Evolutionary conservation across 1,140 invertebrate species (phyloP).

Genomic region (Ostrea edulis): DNA sequence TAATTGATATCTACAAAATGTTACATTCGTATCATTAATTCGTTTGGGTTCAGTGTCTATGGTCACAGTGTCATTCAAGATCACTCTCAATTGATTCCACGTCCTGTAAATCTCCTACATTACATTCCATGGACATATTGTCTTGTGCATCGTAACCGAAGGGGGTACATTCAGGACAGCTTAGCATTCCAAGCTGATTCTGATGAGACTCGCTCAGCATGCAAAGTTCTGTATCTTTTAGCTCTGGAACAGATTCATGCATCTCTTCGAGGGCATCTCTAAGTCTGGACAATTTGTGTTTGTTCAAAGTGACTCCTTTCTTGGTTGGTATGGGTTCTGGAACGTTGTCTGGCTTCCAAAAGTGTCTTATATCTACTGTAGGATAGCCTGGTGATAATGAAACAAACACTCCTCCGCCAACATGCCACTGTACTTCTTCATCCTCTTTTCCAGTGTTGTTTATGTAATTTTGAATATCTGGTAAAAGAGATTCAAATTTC

Average conservation of each 20-base stretch:
- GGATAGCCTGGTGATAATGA: conserved; percentile 9
- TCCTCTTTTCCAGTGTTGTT: neutral
- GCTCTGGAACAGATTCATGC: conserved; percentile 47
- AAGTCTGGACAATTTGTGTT: conserved; percentile 11
- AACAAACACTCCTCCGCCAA: conserved; percentile 44
- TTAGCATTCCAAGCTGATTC: conserved; percentile 18
- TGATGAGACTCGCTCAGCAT: conserved; percentile 38
- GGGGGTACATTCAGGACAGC: conserved; percentile 43
- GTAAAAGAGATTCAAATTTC: conserved; percentile 26
- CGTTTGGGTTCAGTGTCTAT: neutral
- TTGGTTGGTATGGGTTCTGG: conserved; percentile 41
- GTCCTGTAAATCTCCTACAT: neutral
- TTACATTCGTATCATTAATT: neutral
- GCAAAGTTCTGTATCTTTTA: conserved; percentile 9
- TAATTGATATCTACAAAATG: neutral
- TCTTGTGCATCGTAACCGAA: conserved; percentile 28
- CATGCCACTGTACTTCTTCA: conserved; percentile 20
- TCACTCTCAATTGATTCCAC: neutral
- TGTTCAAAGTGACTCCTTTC: conserved; percentile 40
- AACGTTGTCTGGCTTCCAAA: conserved; percentile 38
- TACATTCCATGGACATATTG: conserved; percentile 39
- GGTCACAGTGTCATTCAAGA: neutral
- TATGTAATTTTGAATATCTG: conserved; percentile 24
- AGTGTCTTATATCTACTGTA: conserved; percentile 48
- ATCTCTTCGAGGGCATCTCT: conserved; percentile 27